Evolutionary conservation across 2,113 vertebrate species (phyloP), one percentile per base, ranked within the genome.

Genomic region (Cololabis saira): DNA sequence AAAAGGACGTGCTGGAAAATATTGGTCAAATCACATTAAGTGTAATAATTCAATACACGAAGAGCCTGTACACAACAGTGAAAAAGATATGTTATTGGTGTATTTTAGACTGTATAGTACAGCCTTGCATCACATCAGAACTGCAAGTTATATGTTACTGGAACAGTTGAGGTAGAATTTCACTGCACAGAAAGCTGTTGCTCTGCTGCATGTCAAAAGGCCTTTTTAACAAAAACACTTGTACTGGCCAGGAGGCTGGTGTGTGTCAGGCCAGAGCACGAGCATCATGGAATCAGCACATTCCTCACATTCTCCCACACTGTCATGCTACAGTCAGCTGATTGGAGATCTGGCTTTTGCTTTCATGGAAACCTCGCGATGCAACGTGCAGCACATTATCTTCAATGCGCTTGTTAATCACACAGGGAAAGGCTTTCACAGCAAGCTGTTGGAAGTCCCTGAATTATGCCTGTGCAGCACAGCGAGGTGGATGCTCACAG

Each of bases 321-420:
- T 81, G 87, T 92, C 92, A 90, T 85, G 84, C 85, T 89, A 74
- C 82, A 87, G 83, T 91, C 90, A 93, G 90, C 88, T 92, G 91
- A 92, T 86, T 80, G 80, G 67, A 71, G 70, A 67, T 60, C 54
- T 82, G 71, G 54, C 76, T 59, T 66, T 74, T 74, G 68, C 70
- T 79, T 82, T 78, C 19, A 76, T 80, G 61, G 84, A 85, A 81
- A 77, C 63, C 45, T 74, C 18, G 18, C 22, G 30, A 78, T 47
- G 9, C 63, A 67, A 56, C 54, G 21, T 41, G 24, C 30, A 13
- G 45, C 21, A 5, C 74, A 56, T 59, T 55, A 55, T 67, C 71
- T 64, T 61, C 24, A 43, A 41, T 45, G 47, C 49, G 13, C 19
- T 50, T 5, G 10, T 74, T n/a, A 50, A 51, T 11, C 21, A 33